These are phyloP conservation scores for Gastrophryne carolinensis DNA, from an alignment of 2,797 vertebrate species.

Conservation along the genomic window DNA sequence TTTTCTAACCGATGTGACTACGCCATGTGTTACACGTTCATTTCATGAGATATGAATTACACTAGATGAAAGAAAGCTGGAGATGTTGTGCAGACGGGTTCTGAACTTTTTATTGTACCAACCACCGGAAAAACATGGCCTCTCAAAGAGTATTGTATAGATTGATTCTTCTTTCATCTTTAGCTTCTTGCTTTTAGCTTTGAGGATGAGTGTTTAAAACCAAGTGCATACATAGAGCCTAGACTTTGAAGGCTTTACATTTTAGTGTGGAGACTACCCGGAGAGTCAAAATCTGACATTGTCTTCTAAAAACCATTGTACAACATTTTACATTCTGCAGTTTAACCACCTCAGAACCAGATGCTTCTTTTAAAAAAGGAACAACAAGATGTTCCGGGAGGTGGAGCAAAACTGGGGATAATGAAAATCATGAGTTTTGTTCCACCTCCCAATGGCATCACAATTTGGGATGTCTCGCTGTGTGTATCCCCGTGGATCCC, in stretches of 20 bases:
- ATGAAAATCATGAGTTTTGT: too few species aligned
- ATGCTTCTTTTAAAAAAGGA: too few species aligned
- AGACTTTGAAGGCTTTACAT: neutral
- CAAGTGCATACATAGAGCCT: neutral
- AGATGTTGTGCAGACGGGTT: neutral
- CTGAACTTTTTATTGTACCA: constrained; percentile 13
- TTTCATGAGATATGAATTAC: neutral
- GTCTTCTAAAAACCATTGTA: too few species aligned
- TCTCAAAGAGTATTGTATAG: neutral
- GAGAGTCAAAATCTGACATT: too few species aligned
- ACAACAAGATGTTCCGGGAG: too few species aligned
- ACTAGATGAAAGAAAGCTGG: neutral
- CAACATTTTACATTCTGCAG: too few species aligned
- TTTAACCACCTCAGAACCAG: too few species aligned
- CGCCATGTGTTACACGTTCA: neutral
- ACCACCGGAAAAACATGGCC: neutral
- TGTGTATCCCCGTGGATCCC: too few species aligned
- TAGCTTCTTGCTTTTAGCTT: neutral
- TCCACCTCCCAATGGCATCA: too few species aligned
- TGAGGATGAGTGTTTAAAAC: constrained; percentile 17
- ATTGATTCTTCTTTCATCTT: constrained; percentile 36
- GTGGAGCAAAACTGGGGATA: too few species aligned
- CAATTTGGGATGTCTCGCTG: too few species aligned
- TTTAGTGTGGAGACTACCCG: too few species aligned
- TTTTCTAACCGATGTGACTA: neutral